Evolutionary conservation across 1,140 invertebrate species (phyloP).

Genomic region (Calliphora vicina): DNA sequence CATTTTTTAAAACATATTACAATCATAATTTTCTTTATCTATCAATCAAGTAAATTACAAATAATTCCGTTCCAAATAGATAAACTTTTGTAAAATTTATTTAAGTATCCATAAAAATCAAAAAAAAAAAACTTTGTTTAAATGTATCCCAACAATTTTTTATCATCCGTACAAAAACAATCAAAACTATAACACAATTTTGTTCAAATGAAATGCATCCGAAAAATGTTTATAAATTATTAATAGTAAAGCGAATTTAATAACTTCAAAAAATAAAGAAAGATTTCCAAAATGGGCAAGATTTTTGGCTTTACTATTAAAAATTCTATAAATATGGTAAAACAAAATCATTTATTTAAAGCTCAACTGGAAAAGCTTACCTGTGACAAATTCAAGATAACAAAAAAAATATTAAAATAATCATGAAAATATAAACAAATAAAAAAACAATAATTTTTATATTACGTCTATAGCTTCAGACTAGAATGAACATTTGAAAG

Average conservation of each 20-base stretch:
- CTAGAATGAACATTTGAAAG: neutral
- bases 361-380: slow-evolving; percentile 19
- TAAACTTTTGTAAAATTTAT: neutral
- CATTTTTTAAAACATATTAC: too few species aligned
- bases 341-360: neutral
- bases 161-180: neutral
- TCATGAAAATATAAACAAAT: too few species aligned
- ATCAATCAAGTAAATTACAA: too few species aligned
- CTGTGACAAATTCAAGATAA: slow-evolving; percentile 1
- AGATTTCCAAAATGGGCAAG: neutral
- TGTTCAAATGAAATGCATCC: neutral
- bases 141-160: neutral
- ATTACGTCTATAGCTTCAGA: neutral
- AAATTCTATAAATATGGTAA: neutral
- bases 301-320: neutral
- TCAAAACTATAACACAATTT: neutral
- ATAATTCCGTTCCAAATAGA: neutral
- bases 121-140: neutral
- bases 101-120: neutral
- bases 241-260: neutral
- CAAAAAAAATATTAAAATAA: neutral
- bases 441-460: neutral
- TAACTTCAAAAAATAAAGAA: neutral
- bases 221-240: neutral
- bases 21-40: too few species aligned